These are phyloP conservation scores for Lagopus muta DNA, from an alignment of 2,113 vertebrate species.

Conservation along the genomic window DNA sequence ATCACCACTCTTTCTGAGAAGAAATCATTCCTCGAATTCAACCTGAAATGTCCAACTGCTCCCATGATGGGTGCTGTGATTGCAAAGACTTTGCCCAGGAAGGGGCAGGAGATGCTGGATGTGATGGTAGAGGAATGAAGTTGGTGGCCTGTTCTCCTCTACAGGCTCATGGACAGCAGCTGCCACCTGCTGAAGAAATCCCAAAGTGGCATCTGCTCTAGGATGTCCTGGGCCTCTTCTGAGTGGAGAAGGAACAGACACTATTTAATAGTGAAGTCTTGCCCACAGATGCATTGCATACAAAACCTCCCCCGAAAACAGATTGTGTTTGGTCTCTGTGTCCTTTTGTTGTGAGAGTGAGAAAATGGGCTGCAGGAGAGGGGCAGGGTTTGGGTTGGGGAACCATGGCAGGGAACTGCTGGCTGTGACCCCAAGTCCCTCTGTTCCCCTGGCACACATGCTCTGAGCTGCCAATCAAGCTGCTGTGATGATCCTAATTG, in stretches of 20 bases:
- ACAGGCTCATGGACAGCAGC: not conserved
- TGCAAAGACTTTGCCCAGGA: not conserved
- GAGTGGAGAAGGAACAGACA: not conserved
- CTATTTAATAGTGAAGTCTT: not conserved
- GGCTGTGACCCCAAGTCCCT: accelerated
- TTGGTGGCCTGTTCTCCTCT: not conserved
- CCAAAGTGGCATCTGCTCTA: not conserved
- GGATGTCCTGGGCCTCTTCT: not conserved
- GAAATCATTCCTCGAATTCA: too few relatives aligned
- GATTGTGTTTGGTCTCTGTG: not conserved
- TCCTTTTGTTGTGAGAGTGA: not conserved
- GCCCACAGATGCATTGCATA: not conserved
- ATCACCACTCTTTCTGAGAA: too few relatives aligned
- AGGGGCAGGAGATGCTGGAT: not conserved
- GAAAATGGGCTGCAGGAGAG: not conserved
- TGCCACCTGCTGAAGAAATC: not conserved
- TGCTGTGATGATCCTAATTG: not conserved
- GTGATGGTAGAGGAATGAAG: not conserved
- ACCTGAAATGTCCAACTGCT: not conserved
- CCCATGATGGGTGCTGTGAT: not conserved
- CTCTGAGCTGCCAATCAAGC: not conserved
- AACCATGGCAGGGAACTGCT: not conserved
- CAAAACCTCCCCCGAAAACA: not conserved
- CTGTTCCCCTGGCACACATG: accelerated
- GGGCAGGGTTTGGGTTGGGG: not conserved